Base-by-base conservation (phyloP, 2,888 invertebrate genomes). In the Mimumesa dahlbomi region DNA sequence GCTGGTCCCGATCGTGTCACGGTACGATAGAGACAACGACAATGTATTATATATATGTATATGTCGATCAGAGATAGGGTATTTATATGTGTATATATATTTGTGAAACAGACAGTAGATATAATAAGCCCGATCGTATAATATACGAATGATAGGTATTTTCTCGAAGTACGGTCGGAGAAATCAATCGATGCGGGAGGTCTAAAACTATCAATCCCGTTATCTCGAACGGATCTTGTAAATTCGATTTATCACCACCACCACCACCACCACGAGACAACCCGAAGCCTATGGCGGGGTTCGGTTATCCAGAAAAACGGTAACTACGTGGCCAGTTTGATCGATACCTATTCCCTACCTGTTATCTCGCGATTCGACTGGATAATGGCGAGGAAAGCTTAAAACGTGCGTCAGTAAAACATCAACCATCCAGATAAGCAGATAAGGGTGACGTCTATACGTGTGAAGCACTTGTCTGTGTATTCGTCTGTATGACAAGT, bases 401-500 rank as follows among this genome's bases (percentile, higher is more conserved):
- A 69, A 79, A 73, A 76, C 73, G 50, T 70, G 79, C 79, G 73
- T 78, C 73, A 72, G 77, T 77, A 49, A 79, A 79, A 79, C 79
- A 79, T 67, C 73, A 76, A 67, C 70, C 71, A 71, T 59, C 53
- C 67, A 73, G 78, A 78, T 78, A 78, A 79, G 79, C 58, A 75
- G 78, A 70, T 79, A 79, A 80, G 48, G 50, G 59, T 13, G 14
- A 16, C 18, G 50, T 50, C 36, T 49, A 25, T 25, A 43, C 53
- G 18, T 31, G 69, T 31, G 43, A 16, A 49, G 22, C 45, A 25
- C 45, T 49, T 45, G 54, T 19, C 48, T 40, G 42, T 21, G 6
- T 53, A 18, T 53, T 14, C 34, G 31, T 21, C 1, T 18, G n/a
- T 0, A 31, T 34, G 25, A 18, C 11, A 21, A 2, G n/a, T 7